These are phyloP conservation scores for Epistrophe eligans DNA, from an alignment of 2,888 invertebrate genomes.

Conservation along the genomic window DNA sequence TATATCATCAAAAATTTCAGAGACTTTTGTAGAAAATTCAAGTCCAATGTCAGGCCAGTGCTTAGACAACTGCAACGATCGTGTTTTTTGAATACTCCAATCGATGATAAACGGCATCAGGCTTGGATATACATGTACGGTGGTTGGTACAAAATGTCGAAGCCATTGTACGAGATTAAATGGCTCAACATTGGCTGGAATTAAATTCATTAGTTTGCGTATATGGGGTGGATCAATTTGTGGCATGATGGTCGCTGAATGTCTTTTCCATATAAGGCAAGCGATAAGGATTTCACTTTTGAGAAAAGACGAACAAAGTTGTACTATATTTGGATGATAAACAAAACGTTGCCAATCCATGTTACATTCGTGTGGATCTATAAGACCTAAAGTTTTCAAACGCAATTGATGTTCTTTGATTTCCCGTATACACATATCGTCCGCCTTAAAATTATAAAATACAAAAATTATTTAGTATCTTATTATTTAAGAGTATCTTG, in stretches of 20 bases:
- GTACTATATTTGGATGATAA: slow-evolving; percentile 81
- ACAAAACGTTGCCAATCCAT: slow-evolving; percentile 83
- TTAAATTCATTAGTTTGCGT: slow-evolving; percentile 79
- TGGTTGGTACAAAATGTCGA: slow-evolving; percentile 81
- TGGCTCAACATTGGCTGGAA: slow-evolving; percentile 81
- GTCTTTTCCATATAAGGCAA: slow-evolving; percentile 83
- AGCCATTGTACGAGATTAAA: slow-evolving; percentile 83
- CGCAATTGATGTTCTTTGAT: slow-evolving; percentile 83
- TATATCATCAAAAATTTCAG: slow-evolving; percentile 82
- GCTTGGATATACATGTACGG: slow-evolving; percentile 81
- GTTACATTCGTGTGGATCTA: slow-evolving; percentile 83
- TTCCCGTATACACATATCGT: slow-evolving; percentile 80
- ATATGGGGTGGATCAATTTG: slow-evolving; percentile 80
- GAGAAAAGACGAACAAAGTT: slow-evolving; percentile 80
- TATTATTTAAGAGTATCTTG: neutral
- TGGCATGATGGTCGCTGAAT: slow-evolving; percentile 81
- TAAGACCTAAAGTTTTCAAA: slow-evolving; percentile 82
- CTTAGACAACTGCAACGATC: slow-evolving; percentile 81
- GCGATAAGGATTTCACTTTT: slow-evolving; percentile 81
- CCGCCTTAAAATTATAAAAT: slow-evolving; percentile 76
- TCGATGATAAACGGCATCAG: slow-evolving; percentile 82
- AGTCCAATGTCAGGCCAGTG: slow-evolving; percentile 83
- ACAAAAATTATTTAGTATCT: neutral
- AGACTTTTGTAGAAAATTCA: slow-evolving; percentile 82
- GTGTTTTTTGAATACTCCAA: slow-evolving; percentile 82